phyloP scores from a whole-genome alignment of 2,113 vertebrate species.

The Mesocricetus auratus region DNA sequence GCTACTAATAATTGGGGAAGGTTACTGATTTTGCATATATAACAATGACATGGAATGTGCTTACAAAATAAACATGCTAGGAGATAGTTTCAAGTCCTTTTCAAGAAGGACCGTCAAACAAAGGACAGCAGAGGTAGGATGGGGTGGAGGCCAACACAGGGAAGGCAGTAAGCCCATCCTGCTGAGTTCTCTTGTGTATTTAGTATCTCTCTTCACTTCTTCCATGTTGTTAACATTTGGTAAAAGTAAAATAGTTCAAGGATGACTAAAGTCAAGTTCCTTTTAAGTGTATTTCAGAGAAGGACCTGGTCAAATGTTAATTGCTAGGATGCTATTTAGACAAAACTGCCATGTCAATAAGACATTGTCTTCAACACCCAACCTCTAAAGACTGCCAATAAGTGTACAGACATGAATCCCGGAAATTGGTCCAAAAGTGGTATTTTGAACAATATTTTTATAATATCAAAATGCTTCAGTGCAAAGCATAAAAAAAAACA shows the following conservation, averaged over 20 bases:
- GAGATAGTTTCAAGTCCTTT: not conserved
- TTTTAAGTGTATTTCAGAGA: not conserved
- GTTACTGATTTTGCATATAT: not conserved
- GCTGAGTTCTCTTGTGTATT: not conserved
- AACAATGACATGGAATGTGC: not conserved
- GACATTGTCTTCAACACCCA: not conserved
- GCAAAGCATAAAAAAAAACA: constrained; percentile 14
- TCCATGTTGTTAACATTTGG: not conserved
- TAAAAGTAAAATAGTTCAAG: constrained; percentile 35
- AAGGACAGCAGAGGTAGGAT: not conserved
- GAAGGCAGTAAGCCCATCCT: not conserved
- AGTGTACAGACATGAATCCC: not conserved
- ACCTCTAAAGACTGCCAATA: not conserved
- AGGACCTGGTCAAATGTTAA: not conserved
- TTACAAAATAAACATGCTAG: not conserved
- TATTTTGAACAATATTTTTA: not conserved
- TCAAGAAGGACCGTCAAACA: not conserved
- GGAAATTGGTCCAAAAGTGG: not conserved
- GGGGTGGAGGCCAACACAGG: not conserved
- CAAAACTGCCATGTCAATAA: not conserved
- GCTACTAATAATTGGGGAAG: not conserved
- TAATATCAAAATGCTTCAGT: constrained; percentile 10
- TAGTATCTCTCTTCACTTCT: not conserved
- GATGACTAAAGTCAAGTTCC: not conserved
- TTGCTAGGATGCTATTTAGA: not conserved